Evolutionary conservation across 2,113 vertebrate species (phyloP), one percentile per base, ranked within the genome.

Genomic region (Larimichthys polyactis): DNA sequence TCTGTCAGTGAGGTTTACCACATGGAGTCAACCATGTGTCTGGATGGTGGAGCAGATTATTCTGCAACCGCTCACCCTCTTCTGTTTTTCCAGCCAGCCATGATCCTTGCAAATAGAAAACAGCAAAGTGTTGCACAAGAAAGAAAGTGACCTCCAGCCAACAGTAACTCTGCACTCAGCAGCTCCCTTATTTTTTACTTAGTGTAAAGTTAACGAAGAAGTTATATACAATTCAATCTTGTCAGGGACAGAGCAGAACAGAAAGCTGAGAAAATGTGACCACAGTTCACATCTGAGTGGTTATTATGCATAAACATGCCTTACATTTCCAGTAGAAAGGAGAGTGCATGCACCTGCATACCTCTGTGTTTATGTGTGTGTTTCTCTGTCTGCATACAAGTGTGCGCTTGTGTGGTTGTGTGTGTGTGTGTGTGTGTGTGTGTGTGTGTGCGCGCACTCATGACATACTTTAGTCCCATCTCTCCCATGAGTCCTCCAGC

Each of bases 1-100:
- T 93, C 91, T 90, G 91, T 92, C 91, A 87, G 75, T 76, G 82
- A 83, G 83, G 78, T 89, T 94, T 91, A 88, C 87, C 80, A 90
- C 89, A 92, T 70, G 83, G 89, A 90, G 85, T 77, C 79, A 75
- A 81, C 79, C 84, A 73, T 86, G 82, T 87, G 81, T 83, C 79
- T 76, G 80, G 76, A 85, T 84, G 81, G 66, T 71, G 81, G 54
- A 82, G 84, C 73, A 89, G 70, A 83, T 89, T 86, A 85, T 88
- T 87, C 85, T 83, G 69, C 71, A 70, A 36, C 69, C 29, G 20
- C 79, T 78, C 76, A 51, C 52, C 72, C 69, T 40, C 63, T 72
- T 76, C 74, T 85, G 75, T 76, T 72, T 64, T 64, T 76, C 40
- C 49, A 75, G 66, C 46, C 55, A 54, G 64, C 78, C 62, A 49